These are phyloP conservation scores for Agapetus fuscipes DNA, from an alignment of 2,888 invertebrate species.

Conservation along the genomic window DNA sequence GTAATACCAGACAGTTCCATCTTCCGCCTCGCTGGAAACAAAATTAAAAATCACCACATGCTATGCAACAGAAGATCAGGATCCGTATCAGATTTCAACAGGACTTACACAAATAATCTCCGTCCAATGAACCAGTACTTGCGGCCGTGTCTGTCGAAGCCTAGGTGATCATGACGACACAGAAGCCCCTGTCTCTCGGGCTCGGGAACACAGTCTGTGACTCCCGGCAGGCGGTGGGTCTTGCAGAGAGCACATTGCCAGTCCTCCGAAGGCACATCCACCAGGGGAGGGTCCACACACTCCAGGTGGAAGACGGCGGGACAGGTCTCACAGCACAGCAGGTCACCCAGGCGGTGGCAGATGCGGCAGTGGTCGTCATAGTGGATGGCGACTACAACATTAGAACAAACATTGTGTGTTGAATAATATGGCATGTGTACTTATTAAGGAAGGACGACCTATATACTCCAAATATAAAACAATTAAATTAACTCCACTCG, in stretches of 20 bases:
- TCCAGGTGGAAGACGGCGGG: slow-evolving; percentile 96
- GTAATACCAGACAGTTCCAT: slow-evolving; percentile 80
- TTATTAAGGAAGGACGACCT: no score
- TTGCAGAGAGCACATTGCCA: slow-evolving; percentile 96
- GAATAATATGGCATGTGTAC: no score
- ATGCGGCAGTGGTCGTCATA: slow-evolving; percentile 90
- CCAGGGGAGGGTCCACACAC: slow-evolving; percentile 91
- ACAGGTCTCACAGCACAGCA: slow-evolving; percentile 96
- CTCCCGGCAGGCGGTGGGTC: slow-evolving; percentile 84
- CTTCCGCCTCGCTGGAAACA: slow-evolving; percentile 63
- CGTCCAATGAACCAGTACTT: slow-evolving; percentile 96
- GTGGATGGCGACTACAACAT: slow-evolving; percentile 65
- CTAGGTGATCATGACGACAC: slow-evolving; percentile 88
- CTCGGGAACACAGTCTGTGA: slow-evolving; percentile 86
- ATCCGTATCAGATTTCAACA: background rate
- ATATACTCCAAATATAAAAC: no score
- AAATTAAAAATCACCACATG: background rate
- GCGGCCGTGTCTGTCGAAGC: slow-evolving; percentile 91
- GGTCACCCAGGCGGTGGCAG: slow-evolving; percentile 86
- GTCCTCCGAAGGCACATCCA: slow-evolving; percentile 91
- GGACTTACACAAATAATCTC: slow-evolving; percentile 83
- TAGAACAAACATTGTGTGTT: no score
- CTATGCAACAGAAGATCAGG: background rate
- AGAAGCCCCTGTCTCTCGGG: slow-evolving; percentile 86
- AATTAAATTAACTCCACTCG: no score